Base-by-base conservation (phyloP, 1,140 invertebrate genomes). In the Macrobrachium rosenbergii region DNA sequence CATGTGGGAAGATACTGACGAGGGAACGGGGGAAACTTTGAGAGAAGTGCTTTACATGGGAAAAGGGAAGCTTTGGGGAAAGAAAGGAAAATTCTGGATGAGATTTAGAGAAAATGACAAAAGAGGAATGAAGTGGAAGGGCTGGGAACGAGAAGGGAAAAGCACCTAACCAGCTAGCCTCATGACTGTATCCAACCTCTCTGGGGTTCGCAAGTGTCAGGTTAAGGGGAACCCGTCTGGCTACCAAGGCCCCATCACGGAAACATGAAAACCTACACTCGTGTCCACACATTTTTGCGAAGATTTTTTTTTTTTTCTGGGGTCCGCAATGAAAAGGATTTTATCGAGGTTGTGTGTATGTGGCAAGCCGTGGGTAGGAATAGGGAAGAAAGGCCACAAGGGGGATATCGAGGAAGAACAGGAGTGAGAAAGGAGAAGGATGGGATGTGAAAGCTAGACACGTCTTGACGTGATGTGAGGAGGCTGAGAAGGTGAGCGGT, bases 261-360 rank as follows among this genome's bases (percentile, higher is more conserved):
- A 19, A 14, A 23, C 52, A 7, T 72, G 67, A 83, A 83, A 83
- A 69, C 82, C 82, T 75, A 83, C 72, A 83, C 82, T 73, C n/a
- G 17, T 52, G n/a, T 72, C 45, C 52, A 58, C 82, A 83, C 82
- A 83, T 83, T 75, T 83, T 62, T 23, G 58, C 21, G 58, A 2
- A 21, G 69, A 17, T 28, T 23, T 83, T 75, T 14, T 52, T 52
- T 52, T 12, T 52, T 52, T 52, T 2, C 52, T 2, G 52, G 52
- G 82, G 82, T 58, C 67, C 73, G 69, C 75, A 83, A 83, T 83
- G 82, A 83, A 72, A 83, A 60, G 69, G 69, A 83, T 83, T 73
- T 73, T 83, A 83, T 83, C 69, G 60, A 75, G 82, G 67, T 23
- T 73, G 67, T 73, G 81, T 21, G 64, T 21, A 60, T 45, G 37